Evolutionary conservation across 2,797 vertebrate genomes (phyloP).

Genomic region (Pachyuromys duprasi): DNA sequence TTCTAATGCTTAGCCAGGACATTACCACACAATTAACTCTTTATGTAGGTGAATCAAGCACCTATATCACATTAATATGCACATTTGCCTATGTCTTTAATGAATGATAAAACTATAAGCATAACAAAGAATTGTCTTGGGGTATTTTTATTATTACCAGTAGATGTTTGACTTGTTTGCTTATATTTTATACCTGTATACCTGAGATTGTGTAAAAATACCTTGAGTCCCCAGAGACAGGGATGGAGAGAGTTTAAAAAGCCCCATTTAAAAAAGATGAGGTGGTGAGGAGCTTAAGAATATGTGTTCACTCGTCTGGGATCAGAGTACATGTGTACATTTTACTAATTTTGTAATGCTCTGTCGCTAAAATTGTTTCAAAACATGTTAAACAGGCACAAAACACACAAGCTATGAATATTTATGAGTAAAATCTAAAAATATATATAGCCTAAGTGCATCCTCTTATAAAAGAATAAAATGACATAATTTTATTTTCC

Average conservation of each 20-base stretch:
- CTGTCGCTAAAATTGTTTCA: background rate
- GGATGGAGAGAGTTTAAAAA: background rate
- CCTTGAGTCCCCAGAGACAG: background rate
- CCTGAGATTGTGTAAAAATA: background rate
- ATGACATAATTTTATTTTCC: background rate
- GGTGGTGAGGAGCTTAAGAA: background rate
- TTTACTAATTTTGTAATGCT: background rate
- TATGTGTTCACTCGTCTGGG: background rate
- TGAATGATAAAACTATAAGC: background rate
- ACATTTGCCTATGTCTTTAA: background rate
- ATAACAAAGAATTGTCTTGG: background rate
- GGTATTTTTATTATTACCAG: background rate
- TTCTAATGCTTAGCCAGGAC: background rate
- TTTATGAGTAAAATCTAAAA: background rate
- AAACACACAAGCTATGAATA: background rate
- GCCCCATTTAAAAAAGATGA: background rate
- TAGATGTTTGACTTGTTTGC: background rate
- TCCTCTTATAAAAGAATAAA: background rate
- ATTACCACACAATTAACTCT: background rate
- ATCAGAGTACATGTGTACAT: background rate
- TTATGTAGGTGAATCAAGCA: background rate
- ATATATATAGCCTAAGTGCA: constrained; percentile 39
- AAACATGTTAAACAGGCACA: background rate
- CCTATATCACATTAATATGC: background rate
- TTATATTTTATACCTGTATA: background rate